Base-by-base conservation (phyloP, 2,113 vertebrate genomes). In the Anthoscopus minutus region DNA sequence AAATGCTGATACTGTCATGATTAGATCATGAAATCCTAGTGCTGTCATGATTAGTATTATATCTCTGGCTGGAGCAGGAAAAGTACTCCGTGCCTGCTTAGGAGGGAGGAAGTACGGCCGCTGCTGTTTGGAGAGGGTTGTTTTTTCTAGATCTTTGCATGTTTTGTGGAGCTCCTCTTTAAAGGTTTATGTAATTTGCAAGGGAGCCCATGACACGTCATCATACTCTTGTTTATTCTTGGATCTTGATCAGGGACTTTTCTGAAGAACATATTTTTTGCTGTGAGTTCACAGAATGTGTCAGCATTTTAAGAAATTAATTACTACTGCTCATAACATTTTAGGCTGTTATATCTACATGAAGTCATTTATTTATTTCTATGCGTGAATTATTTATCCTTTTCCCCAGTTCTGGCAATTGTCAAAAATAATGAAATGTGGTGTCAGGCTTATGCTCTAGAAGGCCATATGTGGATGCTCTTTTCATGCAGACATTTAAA, bases 201-300 rank as follows among this genome's bases (percentile, higher is more conserved):
- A 86, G 92, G 93, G 86, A 96, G 84, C 37, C 90, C 35, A 3
- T 93, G 93, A 96, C 93, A 94, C 93, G 69, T 94, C 96, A 96
- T 91, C 96, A 94, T 91, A 42, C 69, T 73, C 62, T 91, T 96
- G 93, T 96, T 96, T 97, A 76, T 94, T 96, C 84, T 97, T 97
- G 97, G 95, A 97, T 96, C 96, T 95, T 64, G 62, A 93, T 86
- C 10, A 86, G 97, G 97, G 95, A 97, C 94, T 97, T 98, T 98
- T 94, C 86, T 88, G 91, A 97, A 93, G 95, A 96, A 96, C 86
- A 25, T 92, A 88, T 94, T 93, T 98, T 97, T 98, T 96, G 82
- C 92, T 97, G 92, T 96, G 96, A 97, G 96, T 97, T 97, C 96
- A 93, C 94, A 94, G 89, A 95, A 94, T 97, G 96, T 97, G 96